A percentile compares a stretch with the other conserved stretches of the same genome.
Evolutionary conservation across 2,113 vertebrate species (phyloP).

Genomic region (Eretmochelys imbricata): DNA sequence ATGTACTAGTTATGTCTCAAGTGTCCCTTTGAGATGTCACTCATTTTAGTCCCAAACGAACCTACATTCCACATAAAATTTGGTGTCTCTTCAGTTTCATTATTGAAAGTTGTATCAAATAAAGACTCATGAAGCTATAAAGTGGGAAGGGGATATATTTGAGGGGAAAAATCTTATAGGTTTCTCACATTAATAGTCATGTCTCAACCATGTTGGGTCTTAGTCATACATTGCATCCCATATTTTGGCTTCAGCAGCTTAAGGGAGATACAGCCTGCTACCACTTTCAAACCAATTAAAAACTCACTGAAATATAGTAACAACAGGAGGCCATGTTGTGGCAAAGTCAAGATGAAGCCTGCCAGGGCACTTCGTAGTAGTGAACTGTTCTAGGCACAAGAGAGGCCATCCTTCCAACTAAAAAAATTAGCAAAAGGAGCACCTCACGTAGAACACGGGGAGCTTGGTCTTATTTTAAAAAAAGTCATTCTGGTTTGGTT

Average conservation of each 20-base stretch:
- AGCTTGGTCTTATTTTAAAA: neutral
- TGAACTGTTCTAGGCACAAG: neutral
- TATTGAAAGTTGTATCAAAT: neutral
- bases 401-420: neutral
- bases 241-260: neutral
- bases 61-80: neutral
- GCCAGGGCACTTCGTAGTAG: neutral
- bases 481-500: neutral
- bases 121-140: neutral
- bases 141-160: no score
- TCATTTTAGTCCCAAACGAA: neutral
- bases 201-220: accelerated
- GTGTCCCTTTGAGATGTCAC: neutral
- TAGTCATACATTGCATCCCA: neutral
- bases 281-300: neutral
- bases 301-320: neutral
- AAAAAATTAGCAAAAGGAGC: neutral
- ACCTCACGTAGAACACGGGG: neutral
- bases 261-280: neutral
- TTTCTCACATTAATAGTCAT: neutral
- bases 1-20: neutral
- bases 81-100: neutral
- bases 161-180: neutral
- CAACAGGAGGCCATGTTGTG: neutral
- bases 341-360: neutral